phyloP scores from a whole-genome alignment of 1,140 invertebrate genomes.

The Cyclina sinensis region DNA sequence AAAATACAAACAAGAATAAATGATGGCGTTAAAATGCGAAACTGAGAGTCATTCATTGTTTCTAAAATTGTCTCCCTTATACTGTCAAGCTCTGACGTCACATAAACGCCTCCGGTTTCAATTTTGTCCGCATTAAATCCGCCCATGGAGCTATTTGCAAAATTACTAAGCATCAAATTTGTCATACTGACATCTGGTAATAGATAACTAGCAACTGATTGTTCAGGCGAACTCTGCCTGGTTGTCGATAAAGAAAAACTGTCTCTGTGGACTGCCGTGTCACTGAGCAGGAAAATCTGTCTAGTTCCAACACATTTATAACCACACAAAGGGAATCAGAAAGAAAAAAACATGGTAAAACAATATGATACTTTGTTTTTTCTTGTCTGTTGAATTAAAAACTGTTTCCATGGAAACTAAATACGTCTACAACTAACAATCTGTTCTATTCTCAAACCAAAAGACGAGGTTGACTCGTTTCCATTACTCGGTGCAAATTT shows the following conservation, averaged over 20 bases:
- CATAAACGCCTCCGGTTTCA: background rate
- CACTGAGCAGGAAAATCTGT: background rate
- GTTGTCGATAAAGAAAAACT: background rate
- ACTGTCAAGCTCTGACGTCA: background rate
- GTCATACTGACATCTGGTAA: background rate
- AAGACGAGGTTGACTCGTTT: too few species aligned
- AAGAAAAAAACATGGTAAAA: background rate
- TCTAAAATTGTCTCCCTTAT: slow-evolving; percentile 33
- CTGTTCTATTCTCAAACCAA: too few species aligned
- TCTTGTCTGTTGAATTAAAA: background rate
- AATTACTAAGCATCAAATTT: background rate
- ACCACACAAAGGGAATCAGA: background rate
- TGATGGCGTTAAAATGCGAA: slow-evolving; percentile 47
- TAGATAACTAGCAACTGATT: background rate
- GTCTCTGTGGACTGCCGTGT: background rate
- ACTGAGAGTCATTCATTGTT: slow-evolving; percentile 41
- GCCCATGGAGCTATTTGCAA: slow-evolving; percentile 1
- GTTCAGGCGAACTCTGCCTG: background rate
- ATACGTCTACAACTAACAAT: too few species aligned
- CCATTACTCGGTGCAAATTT: background rate
- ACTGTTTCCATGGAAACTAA: too few species aligned
- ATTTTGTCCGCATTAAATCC: background rate
- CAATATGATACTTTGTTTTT: background rate
- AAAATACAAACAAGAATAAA: slow-evolving; percentile 52
- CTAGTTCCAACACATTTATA: background rate